A percentile compares a stretch with the other conserved stretches of the same genome.
phyloP scores from a whole-genome alignment of 2,888 invertebrate genomes.

The Ormyrus thymus region DNA sequence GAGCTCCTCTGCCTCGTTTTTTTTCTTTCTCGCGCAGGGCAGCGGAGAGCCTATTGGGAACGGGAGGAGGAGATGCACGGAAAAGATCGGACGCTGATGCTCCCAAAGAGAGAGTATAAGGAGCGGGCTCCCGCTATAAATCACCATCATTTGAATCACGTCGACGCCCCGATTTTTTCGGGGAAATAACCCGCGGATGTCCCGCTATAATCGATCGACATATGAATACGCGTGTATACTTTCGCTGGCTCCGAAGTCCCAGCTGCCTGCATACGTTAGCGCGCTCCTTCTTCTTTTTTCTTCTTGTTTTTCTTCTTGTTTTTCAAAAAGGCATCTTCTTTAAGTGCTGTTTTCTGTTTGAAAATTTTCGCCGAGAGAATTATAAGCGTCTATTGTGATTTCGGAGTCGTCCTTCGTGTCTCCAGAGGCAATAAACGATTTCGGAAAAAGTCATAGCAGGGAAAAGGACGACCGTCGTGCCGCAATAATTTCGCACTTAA shows the following conservation, averaged over 20 bases:
- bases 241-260: no score
- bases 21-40: conserved; percentile 19
- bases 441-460: conserved; percentile 37
- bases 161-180: conserved; percentile 48
- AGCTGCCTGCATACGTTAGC: no score
- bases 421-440: conserved; percentile 47
- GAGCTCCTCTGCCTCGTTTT: neutral
- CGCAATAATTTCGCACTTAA: conserved; percentile 58
- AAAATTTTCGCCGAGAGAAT: no score
- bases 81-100: conserved; percentile 25
- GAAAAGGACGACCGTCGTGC: conserved; percentile 50
- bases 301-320: no score
- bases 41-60: conserved; percentile 47
- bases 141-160: conserved; percentile 51
- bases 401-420: conserved; percentile 36
- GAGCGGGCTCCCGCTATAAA: conserved; percentile 33
- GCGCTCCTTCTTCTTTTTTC: no score
- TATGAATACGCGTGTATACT: neutral
- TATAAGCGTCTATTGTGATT: conserved; percentile 21
- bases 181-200: conserved; percentile 32
- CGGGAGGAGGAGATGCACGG: conserved; percentile 11
- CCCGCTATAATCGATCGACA: conserved; percentile 30
- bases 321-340: no score
- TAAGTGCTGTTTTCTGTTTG: no score
- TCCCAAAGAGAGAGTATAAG: conserved; percentile 22